These are phyloP conservation scores for Atractosteus spatula DNA, from an alignment of 2,113 vertebrate genomes.

Conservation along the genomic window DNA sequence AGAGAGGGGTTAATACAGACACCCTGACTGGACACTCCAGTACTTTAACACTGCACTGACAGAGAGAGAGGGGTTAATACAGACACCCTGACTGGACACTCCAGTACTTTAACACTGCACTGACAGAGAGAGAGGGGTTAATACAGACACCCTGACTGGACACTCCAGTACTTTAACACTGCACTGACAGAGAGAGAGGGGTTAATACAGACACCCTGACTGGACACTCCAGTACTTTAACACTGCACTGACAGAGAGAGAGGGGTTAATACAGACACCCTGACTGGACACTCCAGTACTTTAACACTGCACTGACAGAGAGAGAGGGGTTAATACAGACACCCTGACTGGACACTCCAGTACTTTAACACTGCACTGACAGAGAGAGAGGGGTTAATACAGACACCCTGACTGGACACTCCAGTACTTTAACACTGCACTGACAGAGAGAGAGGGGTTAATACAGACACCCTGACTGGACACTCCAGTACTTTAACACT, in stretches of 20 bases:
- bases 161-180: background rate
- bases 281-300: background rate
- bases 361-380: background rate
- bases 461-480: slow-evolving; percentile 43
- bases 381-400: background rate
- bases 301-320: no score
- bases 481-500: no score
- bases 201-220: background rate
- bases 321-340: no score
- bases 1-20: background rate
- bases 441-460: background rate
- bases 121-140: slow-evolving; percentile 17
- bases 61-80: background rate
- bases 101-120: slow-evolving; percentile 62
- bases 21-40: no score
- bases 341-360: background rate
- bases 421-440: no score
- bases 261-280: background rate
- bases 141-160: background rate
- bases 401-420: background rate
- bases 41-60: no score
- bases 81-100: slow-evolving; percentile 47
- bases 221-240: background rate
- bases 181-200: background rate
- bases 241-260: background rate